Conservation (phyloP, 2,797 vertebrate species). For the Hypotaenidia philippensis region DNA sequence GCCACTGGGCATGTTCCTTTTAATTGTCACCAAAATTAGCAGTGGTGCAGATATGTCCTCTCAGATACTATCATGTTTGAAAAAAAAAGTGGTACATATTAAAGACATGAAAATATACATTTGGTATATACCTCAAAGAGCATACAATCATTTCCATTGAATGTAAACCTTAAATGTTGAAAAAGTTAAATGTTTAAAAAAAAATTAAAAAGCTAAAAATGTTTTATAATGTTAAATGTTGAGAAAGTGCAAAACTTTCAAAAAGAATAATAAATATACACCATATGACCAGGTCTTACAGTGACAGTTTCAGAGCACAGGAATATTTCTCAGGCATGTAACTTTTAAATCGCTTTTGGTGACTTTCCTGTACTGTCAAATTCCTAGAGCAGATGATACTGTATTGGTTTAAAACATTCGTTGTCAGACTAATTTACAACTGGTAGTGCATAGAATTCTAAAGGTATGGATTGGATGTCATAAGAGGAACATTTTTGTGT, state of each 20-base stretch:
- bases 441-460: neutral
- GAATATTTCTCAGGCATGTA: neutral
- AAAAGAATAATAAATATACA: neutral
- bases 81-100: neutral
- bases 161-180: neutral
- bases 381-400: neutral
- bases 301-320: neutral
- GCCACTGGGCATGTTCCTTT: neutral
- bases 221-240: neutral
- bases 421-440: neutral
- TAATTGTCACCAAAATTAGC: neutral
- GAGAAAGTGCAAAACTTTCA: neutral
- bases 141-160: neutral
- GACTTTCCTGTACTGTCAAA: neutral
- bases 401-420: neutral
- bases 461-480: neutral
- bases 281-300: neutral
- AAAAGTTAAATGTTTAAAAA: neutral
- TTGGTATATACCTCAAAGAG: neutral
- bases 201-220: neutral
- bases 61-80: neutral
- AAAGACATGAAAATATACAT: neutral
- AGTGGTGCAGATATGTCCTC: neutral
- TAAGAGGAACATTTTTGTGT: neutral
- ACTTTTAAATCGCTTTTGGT: neutral